A percentile compares a stretch with the other conserved stretches of the same genome.
These are phyloP conservation scores for Acrocephalus arundinaceus DNA, from an alignment of 2,113 vertebrate species.

Conservation along the genomic window DNA sequence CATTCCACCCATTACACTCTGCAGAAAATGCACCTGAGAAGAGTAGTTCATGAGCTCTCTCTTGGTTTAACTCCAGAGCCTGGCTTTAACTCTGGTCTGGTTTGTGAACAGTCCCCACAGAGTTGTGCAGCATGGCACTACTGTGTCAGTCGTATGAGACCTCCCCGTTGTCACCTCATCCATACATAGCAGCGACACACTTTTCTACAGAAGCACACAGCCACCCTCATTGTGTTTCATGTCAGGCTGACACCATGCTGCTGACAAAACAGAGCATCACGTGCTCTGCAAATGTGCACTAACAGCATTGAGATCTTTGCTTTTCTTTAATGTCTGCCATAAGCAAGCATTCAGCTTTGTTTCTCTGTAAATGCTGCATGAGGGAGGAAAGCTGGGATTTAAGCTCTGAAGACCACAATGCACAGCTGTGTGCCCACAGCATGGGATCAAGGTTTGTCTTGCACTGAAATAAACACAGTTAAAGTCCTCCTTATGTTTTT, in stretches of 20 bases:
- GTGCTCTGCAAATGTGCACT: neutral
- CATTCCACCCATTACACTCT: neutral
- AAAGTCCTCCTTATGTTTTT: neutral
- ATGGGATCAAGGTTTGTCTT: neutral
- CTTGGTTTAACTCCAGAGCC: neutral
- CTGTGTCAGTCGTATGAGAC: neutral
- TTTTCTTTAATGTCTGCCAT: neutral
- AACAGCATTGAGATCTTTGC: fast-evolving
- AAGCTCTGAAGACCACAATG: neutral
- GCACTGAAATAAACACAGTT: neutral
- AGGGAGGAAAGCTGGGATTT: neutral
- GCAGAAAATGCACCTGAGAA: neutral
- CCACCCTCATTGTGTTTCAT: neutral
- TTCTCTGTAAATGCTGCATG: neutral
- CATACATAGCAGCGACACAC: fast-evolving
- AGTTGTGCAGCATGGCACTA: neutral
- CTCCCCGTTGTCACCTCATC: neutral
- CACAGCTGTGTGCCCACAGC: neutral
- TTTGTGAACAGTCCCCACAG: neutral
- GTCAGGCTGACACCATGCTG: fast-evolving
- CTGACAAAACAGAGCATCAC: neutral
- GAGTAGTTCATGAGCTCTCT: neutral
- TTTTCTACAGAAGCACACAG: neutral
- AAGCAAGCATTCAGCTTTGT: neutral
- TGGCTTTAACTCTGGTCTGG: neutral